Evolutionary conservation across 2,113 vertebrate genomes (phyloP).

Genomic region (Cygnus atratus): DNA sequence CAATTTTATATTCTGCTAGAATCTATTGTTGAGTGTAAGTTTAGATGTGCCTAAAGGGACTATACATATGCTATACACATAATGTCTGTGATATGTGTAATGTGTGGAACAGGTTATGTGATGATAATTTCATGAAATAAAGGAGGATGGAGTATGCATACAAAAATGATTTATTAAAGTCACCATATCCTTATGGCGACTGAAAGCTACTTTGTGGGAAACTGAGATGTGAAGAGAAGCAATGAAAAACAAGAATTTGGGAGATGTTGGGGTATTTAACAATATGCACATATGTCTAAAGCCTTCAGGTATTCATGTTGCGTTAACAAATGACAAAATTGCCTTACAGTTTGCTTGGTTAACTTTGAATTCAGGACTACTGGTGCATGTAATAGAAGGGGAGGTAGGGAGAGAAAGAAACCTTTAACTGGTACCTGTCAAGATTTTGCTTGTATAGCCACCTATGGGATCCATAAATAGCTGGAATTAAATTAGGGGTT

Average conservation of each 20-base stretch:
- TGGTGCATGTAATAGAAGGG: neutral
- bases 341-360: neutral
- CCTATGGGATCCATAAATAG: neutral
- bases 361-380: neutral
- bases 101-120: neutral
- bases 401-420: neutral
- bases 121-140: neutral
- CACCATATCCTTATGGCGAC: too few relatives aligned
- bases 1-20: neutral
- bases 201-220: neutral
- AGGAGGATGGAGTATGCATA: neutral
- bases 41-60: constrained; percentile 28
- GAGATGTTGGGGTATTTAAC: neutral
- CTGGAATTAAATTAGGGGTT: neutral
- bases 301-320: neutral
- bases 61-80: neutral
- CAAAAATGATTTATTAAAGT: neutral
- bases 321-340: neutral
- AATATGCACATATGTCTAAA: neutral
- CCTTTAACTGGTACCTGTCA: neutral
- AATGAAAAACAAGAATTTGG: neutral
- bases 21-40: neutral
- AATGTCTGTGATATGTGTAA: neutral
- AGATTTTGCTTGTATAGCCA: neutral
- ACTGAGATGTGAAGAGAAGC: neutral